Evolutionary conservation across 1,140 invertebrate species (phyloP).

Genomic region (Plectrocnemia conspersa): DNA sequence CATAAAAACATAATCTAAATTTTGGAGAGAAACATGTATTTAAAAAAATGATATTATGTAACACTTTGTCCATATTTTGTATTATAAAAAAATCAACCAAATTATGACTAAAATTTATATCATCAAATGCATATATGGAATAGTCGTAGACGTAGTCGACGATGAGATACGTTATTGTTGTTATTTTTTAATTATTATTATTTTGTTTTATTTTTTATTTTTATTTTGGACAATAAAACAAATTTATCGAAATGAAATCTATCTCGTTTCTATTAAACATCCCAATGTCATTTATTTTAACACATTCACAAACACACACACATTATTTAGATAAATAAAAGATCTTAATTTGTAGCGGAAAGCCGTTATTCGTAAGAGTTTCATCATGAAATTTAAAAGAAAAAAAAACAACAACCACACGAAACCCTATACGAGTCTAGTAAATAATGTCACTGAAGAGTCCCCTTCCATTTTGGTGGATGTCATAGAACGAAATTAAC

Average conservation of each 20-base stretch:
- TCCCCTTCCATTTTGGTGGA: conserved; percentile 4
- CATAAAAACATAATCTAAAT: not conserved
- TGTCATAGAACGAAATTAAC: conserved; percentile 9
- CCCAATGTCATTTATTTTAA: conserved; percentile 10
- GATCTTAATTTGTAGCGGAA: conserved; percentile 2
- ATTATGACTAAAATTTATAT: conserved; percentile 28
- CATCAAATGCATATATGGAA: conserved; percentile 26
- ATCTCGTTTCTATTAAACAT: conserved; percentile 27
- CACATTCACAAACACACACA: conserved; percentile 6
- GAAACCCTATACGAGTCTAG: conserved; percentile 23
- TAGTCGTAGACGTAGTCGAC: conserved; percentile 28
- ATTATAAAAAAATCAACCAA: conserved; percentile 27
- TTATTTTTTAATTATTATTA: conserved; percentile 34
- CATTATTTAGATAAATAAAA: conserved; percentile 17
- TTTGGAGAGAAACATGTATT: no score
- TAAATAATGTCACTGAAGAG: conserved; percentile 25
- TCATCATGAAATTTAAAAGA: conserved; percentile 3
- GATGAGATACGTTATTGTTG: conserved; percentile 34
- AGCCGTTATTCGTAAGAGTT: not conserved
- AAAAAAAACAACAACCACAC: conserved; percentile 23
- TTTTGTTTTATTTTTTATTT: conserved; percentile 29
- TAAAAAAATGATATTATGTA: no score
- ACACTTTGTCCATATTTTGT: not conserved
- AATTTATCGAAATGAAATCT: conserved; percentile 33
- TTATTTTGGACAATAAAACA: conserved; percentile 31